Percentiles rank a stretch among this genome's conserved stretches.
Conservation (phyloP, 2,888 invertebrate genomes). For the Trachelus stipa region DNA sequence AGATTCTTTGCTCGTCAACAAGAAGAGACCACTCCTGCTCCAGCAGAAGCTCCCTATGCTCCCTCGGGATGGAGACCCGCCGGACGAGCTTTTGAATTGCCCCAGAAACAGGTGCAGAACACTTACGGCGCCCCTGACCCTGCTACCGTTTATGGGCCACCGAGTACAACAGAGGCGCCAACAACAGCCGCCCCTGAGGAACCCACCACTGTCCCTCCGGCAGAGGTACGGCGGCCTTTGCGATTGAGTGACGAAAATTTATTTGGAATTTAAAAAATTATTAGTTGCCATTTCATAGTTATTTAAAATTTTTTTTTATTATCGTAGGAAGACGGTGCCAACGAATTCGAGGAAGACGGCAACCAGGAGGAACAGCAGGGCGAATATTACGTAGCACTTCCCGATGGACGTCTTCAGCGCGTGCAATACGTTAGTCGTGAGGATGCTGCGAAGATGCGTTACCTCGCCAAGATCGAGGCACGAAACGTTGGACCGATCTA, state of each 20-base stretch:
- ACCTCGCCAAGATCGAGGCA: conserved; percentile 20
- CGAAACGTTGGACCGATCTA: conserved; percentile 21
- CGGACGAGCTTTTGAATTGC: conserved; percentile 18
- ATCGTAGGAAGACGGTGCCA: not conserved
- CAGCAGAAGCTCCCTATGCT: conserved; percentile 18
- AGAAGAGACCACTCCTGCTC: conserved; percentile 17
- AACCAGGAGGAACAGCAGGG: conserved; percentile 14
- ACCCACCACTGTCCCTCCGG: conserved; percentile 13
- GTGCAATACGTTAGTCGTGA: conserved; percentile 21
- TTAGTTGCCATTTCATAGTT: too few species aligned
- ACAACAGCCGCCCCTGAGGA: conserved; percentile 15
- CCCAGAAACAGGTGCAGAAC: conserved; percentile 15
- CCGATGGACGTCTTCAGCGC: conserved; percentile 20
- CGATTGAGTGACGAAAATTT: too few species aligned
- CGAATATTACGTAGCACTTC: conserved; percentile 18
- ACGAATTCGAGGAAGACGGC: conserved; percentile 18
- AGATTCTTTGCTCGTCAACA: conserved; percentile 21
- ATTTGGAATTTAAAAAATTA: too few species aligned
- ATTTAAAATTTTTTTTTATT: not conserved
- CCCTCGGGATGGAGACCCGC: conserved; percentile 24
- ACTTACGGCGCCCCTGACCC: conserved; percentile 20
- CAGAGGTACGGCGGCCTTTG: not conserved
- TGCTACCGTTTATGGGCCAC: conserved; percentile 16
- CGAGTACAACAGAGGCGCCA: conserved; percentile 15
- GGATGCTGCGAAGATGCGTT: conserved; percentile 19